Evolutionary conservation across 1,140 invertebrate genomes (phyloP).

Genomic region (Apocrypta bakeri): DNA sequence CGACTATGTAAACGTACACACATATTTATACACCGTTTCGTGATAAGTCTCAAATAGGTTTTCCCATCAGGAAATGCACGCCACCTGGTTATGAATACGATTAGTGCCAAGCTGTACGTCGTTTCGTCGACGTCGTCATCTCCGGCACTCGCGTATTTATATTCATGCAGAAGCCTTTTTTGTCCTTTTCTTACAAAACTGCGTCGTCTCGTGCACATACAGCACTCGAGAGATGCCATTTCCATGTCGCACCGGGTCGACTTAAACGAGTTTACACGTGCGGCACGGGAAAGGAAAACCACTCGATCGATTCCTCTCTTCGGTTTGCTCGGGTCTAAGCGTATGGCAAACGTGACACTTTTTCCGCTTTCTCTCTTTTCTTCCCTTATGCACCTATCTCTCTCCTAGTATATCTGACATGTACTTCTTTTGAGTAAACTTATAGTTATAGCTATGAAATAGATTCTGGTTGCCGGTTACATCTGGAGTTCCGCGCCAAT

Average conservation of each 20-base stretch:
- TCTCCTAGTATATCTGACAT: not conserved
- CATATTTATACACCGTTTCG: not conserved
- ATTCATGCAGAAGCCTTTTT: slow-evolving; percentile 40
- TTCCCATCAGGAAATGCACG: not conserved
- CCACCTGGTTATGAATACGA: slow-evolving; percentile 30
- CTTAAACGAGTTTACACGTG: slow-evolving; percentile 39
- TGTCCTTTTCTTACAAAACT: not conserved
- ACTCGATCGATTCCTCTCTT: slow-evolving; percentile 14
- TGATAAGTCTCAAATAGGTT: not conserved
- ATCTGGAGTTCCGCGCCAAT: not conserved
- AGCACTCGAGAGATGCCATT: slow-evolving; percentile 37
- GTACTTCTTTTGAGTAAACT: not conserved
- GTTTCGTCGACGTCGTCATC: not conserved
- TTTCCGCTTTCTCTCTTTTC: not conserved
- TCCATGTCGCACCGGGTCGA: slow-evolving; percentile 15
- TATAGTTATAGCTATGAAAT: not conserved
- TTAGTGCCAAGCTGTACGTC: slow-evolving; percentile 12
- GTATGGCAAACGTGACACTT: not conserved
- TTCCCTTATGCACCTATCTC: no score
- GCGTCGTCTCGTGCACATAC: not conserved
- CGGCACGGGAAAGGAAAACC: not conserved
- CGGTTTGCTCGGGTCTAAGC: not conserved
- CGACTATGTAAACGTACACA: no score
- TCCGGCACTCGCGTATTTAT: slow-evolving; percentile 1
- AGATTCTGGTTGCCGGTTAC: not conserved